phyloP scores from a whole-genome alignment of 1,140 invertebrate species.

The Trichonephila clavata region DNA sequence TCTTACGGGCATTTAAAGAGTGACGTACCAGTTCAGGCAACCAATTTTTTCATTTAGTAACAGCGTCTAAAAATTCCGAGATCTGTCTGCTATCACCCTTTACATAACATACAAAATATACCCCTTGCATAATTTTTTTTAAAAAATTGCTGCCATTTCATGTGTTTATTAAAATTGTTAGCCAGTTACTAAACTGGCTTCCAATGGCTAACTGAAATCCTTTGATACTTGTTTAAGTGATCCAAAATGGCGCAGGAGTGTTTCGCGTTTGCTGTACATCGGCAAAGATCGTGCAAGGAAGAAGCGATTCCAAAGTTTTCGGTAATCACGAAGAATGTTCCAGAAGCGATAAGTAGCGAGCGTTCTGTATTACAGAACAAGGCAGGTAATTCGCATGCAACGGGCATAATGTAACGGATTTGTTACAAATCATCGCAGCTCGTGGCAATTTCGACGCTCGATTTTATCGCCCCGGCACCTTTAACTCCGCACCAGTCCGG shows the following conservation, averaged over 20 bases:
- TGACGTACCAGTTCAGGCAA: too few relatives aligned
- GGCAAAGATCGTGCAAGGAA: constrained; percentile 38
- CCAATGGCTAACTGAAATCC: too few relatives aligned
- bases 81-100: too few relatives aligned
- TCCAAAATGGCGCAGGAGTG: constrained; percentile 34
- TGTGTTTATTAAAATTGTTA: too few relatives aligned
- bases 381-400: constrained; percentile 76
- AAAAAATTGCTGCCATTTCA: too few relatives aligned
- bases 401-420: constrained; percentile 76
- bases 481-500: constrained; percentile 45
- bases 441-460: constrained; percentile 67
- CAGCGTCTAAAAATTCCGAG: too few relatives aligned
- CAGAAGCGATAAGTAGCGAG: constrained; percentile 74
- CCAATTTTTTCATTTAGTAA: too few relatives aligned
- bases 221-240: not conserved
- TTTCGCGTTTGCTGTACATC: not conserved
- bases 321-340: constrained; percentile 75
- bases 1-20: too few relatives aligned
- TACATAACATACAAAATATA: too few relatives aligned
- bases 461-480: constrained; percentile 65
- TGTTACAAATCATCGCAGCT: constrained; percentile 76
- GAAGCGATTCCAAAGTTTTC: constrained; percentile 73
- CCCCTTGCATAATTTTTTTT: too few relatives aligned
- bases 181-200: too few relatives aligned
- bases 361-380: constrained; percentile 77